Evolutionary conservation across 1,140 invertebrate species (phyloP), one percentile per base, ranked within the genome.

Genomic region (Drosophila tropicalis): DNA sequence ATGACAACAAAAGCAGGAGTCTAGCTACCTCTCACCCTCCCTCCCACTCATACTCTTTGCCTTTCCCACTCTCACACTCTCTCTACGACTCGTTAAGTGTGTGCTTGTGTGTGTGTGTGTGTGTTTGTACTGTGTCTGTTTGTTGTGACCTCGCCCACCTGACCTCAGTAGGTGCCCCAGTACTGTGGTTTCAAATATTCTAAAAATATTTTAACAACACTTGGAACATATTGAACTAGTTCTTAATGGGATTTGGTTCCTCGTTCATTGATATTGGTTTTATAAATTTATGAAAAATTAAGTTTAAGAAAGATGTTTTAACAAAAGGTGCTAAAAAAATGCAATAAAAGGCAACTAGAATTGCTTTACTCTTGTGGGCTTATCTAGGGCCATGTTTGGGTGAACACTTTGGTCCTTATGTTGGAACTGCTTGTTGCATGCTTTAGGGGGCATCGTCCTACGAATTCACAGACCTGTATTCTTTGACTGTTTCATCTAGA

Each of bases 141-240:
- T 56, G 73, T 73, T 69, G 66, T 87, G 83, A 87, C 83, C 83
- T 87, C 83, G 76, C 75, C 84, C 83, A 84, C 81, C 81, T 84
- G 75, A 87, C 83, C 82, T 83, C 79, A 76, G 67, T 65, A 84
- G 81, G 34, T 70, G 61, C 71, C 63, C 66, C 57, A 19, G 74
- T 58, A 84, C 81, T 66, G 64, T 84, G 77, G 70, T 62, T 17
- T 32, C 25, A 68, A 69, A 44, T 64, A 57, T 22, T 22, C 22
- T 22, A 1, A 1, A 22, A 29, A 29, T 29, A 29, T 5, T 5
- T 29, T 29, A 29, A 4, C 25, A 29, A 4, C 3, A 29, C 25
- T 5, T 29, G 5, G 29, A 29, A 29, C 29, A 29, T 29, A 12
- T 9, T 47, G 44, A 47, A 47, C 44, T 19, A 17, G 15, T 47